Base-by-base conservation (phyloP, 92 coral and sea anemone species). In the Nematostella vectensis region DNA sequence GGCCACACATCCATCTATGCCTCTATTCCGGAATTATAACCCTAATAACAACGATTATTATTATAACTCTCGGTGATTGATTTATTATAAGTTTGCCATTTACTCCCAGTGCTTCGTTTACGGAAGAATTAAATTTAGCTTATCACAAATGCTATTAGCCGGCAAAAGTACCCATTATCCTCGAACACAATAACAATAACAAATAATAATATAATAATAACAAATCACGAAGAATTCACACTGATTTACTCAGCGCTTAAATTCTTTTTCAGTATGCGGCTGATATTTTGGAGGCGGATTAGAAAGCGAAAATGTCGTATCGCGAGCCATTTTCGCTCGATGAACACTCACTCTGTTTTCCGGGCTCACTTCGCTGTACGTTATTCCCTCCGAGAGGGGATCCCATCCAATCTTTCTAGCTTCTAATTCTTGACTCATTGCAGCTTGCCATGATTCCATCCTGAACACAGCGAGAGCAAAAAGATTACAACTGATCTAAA, bases 391-490 rank as follows among this genome's bases (percentile, higher is more conserved):
- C 19, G 68, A 57, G 27, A 85, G 29, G 2, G 88, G 95, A 61
- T 56, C 76, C 67, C 79, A 67, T 13, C 64, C 76, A 11, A 76
- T 42, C 15, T 48, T 33, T 50, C 95, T 71, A 24, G 66, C 70
- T 27, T 71, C 80, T 6, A 81, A 30, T 62, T 85, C 95, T 26
- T 60, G 77, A 24, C 66, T 63, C 31, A 85, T 54, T 40, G 40
- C 64, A 40, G 75, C 74, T 67, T 85, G 82, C 95, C 95, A 85
- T 12, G 80, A 54, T 21, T 74, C 38, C 57, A 65, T 54, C 36
- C 95, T 85, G 25, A 66, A 26, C 55, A 54, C 52, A 39, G 45
- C 60, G 25, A 73, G 64, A 42, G 29, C 22, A n/a, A 51, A 42
- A 29, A 42, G 69, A 67, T 67, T 42, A 67, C 61, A 53, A 37